Percentiles rank a stretch among this genome's conserved stretches.
These are phyloP conservation scores for Leptosomus discolor DNA, from an alignment of 2,113 vertebrate genomes.

Conservation along the genomic window DNA sequence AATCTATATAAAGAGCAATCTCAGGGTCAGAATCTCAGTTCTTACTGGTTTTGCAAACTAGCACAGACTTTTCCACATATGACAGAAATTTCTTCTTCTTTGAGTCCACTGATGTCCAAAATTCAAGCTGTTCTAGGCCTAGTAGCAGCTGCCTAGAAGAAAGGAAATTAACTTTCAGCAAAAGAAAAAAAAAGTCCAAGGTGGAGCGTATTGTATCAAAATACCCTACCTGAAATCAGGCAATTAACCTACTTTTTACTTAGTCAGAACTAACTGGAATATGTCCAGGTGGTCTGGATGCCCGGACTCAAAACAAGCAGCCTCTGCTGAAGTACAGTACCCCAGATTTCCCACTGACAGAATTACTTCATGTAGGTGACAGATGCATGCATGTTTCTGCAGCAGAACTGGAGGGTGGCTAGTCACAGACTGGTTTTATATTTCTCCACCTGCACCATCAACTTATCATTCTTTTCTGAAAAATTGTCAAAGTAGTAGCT, in stretches of 20 bases:
- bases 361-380: background rate
- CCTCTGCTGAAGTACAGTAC: background rate
- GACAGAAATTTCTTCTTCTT: background rate
- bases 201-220: background rate
- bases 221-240: background rate
- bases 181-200: no score
- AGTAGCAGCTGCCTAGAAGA: background rate
- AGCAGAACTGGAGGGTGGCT: background rate
- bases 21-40: background rate
- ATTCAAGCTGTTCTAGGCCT: background rate
- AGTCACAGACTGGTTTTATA: background rate
- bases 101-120: background rate
- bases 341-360: background rate
- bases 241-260: background rate
- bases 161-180: background rate
- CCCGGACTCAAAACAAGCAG: background rate
- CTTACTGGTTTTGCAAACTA: background rate
- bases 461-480: background rate
- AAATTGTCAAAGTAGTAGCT: background rate
- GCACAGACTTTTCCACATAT: background rate
- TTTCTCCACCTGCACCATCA: background rate
- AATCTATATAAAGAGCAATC: background rate
- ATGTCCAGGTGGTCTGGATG: background rate
- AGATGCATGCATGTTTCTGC: rapidly evolving
- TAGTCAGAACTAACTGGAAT: background rate